phyloP scores from a whole-genome alignment of 2,113 vertebrate genomes.

The Myotis davidii region DNA sequence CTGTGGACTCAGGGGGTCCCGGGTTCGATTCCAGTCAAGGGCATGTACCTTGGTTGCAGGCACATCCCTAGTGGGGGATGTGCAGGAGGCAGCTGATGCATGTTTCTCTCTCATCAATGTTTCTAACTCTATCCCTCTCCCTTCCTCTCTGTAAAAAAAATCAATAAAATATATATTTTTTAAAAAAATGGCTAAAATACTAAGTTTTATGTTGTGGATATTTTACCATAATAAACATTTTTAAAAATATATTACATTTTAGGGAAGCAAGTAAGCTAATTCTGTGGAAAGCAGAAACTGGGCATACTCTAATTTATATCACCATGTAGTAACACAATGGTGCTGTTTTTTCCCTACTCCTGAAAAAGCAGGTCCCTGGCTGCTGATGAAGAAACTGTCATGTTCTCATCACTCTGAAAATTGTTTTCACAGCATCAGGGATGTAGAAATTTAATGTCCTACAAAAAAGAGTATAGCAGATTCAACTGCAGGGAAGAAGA shows the following conservation, averaged over 20 bases:
- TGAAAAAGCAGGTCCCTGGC: neutral
- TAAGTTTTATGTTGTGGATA: neutral
- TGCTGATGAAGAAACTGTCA: neutral
- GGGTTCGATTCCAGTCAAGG: too few species aligned
- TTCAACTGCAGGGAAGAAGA: neutral
- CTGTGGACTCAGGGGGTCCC: too few species aligned
- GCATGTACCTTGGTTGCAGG: too few species aligned
- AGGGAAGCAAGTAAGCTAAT: neutral
- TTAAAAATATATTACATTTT: neutral
- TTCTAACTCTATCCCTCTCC: too few species aligned
- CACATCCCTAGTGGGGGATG: too few species aligned
- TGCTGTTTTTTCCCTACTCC: neutral
- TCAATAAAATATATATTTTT: too few species aligned
- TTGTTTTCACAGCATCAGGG: neutral
- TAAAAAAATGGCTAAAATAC: neutral
- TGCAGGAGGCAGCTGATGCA: too few species aligned
- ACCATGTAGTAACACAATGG: neutral
- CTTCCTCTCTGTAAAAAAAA: too few species aligned
- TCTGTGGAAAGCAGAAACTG: neutral
- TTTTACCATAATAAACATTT: neutral
- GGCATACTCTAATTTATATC: neutral
- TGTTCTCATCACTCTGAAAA: neutral
- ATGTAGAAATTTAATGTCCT: neutral
- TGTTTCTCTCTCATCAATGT: too few species aligned
- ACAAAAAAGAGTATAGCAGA: neutral